Evolutionary conservation across 2,113 vertebrate genomes (phyloP).

Genomic region (Tringa solitaria): DNA sequence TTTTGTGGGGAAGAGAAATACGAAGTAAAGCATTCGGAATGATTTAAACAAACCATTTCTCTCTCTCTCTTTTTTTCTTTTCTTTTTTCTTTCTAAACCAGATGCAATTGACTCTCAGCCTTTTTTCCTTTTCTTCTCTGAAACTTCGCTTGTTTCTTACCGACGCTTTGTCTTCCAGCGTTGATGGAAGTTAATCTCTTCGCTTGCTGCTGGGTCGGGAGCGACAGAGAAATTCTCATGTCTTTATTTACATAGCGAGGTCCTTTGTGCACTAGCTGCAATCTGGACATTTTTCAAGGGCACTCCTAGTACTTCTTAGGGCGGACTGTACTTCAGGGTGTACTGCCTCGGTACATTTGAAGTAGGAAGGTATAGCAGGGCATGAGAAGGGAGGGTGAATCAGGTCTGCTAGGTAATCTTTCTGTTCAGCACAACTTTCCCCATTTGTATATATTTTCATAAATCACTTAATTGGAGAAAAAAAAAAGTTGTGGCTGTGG

Average conservation of each 20-base stretch:
- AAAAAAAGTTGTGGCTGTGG: neutral
- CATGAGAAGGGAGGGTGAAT: neutral
- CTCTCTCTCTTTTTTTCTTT: accelerated
- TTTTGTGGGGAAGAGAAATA: neutral
- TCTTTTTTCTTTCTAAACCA: neutral
- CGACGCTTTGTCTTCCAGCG: neutral
- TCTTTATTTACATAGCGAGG: neutral
- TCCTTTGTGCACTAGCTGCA: constrained; percentile 29
- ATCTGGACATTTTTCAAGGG: constrained; percentile 51
- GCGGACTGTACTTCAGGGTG: constrained; percentile 22
- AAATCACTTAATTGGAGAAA: neutral
- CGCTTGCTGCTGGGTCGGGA: neutral
- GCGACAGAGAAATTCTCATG: neutral
- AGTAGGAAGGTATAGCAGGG: neutral
- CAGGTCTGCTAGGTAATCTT: neutral
- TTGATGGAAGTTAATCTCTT: constrained; percentile 3
- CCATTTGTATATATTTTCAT: neutral
- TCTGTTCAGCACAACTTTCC: neutral
- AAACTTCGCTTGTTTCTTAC: neutral
- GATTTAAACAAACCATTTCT: neutral
- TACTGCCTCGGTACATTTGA: neutral
- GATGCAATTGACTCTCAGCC: neutral
- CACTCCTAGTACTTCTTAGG: constrained; percentile 9
- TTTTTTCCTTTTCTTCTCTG: neutral
- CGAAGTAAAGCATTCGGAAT: neutral